These are phyloP conservation scores for Paraescarpia echinospica DNA, from an alignment of 1,140 invertebrate species.

Conservation along the genomic window DNA sequence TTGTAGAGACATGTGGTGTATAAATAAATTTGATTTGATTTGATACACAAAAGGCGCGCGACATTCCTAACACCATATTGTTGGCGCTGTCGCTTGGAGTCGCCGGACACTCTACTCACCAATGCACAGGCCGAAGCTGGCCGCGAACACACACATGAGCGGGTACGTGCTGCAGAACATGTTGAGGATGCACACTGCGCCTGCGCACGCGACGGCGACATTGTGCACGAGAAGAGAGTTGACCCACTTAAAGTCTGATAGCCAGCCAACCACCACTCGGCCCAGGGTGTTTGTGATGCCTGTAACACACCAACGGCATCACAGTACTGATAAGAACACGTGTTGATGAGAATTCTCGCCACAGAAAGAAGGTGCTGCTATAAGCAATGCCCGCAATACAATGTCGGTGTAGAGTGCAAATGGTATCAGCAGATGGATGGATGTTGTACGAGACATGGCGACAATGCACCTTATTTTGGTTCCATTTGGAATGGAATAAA, in stretches of 20 bases:
- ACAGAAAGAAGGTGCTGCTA: too few relatives aligned
- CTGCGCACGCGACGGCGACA: conserved; percentile 85
- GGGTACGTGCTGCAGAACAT: conserved; percentile 81
- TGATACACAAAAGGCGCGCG: too few relatives aligned
- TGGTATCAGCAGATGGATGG: too few relatives aligned
- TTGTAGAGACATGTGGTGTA: too few relatives aligned
- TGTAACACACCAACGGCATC: conserved; percentile 26
- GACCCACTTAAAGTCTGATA: conserved; percentile 65
- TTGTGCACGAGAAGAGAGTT: conserved; percentile 93
- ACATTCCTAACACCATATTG: too few relatives aligned
- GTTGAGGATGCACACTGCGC: conserved; percentile 78
- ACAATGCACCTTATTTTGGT: too few relatives aligned
- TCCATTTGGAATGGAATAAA: too few relatives aligned
- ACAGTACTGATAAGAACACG: not conserved
- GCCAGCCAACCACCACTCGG: conserved; percentile 62
- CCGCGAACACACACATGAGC: conserved; percentile 78
- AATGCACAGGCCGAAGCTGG: conserved; percentile 92
- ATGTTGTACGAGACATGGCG: too few relatives aligned
- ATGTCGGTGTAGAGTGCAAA: too few relatives aligned
- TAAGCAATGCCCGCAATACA: too few relatives aligned
- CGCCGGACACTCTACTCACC: conserved; percentile 69
- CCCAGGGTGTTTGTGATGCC: conserved; percentile 62
- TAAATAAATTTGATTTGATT: too few relatives aligned
- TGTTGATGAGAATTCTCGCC: not conserved
- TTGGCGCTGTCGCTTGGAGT: not conserved